Evolutionary conservation across 2,113 vertebrate species (phyloP), one percentile per base, ranked within the genome.

Genomic region (Jaculus jaculus): DNA sequence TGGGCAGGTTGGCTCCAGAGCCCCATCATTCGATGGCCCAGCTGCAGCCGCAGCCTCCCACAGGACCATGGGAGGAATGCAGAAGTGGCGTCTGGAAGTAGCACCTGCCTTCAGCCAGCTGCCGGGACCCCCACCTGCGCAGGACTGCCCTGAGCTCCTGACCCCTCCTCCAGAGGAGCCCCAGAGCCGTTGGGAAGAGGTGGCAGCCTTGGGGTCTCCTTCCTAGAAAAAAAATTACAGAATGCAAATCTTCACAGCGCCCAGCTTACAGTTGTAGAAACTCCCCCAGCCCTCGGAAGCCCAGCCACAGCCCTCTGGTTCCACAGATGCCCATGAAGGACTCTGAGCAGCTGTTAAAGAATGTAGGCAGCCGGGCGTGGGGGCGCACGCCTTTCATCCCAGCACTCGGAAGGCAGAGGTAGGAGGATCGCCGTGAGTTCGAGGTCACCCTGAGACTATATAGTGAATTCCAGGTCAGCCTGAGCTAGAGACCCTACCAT

Each of bases 31-130:
- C 32, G 37, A 17, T 69, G 30, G 32, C 8, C 75, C 61, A 1
- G 20, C 30, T 10, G 66, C 26, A 34, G 47, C 17, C 11, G 28
- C 32, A 16, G 21, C 61, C 4, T 28, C 60, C 5, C 7, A 6
- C 7, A 58, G 18, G 13, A 39, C 30, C 2, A 0, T 11, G 10
- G 0, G 18, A 20, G 32, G 37, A 34, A 5, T 3, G 71, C 2
- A 21, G n/a, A 30, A 0, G 24, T 16, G 34, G 61, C 17, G 28
- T 1, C 26, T 15, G 0, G 8, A 71, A 28, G n/a, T 91, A 20
- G 54, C 34, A 24, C 17, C 54, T 17, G 10, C 9, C 0, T 18
- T 26, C 20, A 42, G 8, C 37, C 18, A 18, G 1, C 6, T 7
- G 24, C 86, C 12, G 2, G 13, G 69, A 37, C 8, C 17, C 9